phyloP scores from a whole-genome alignment of 2,113 vertebrate genomes.

The Actinemys pallida region DNA sequence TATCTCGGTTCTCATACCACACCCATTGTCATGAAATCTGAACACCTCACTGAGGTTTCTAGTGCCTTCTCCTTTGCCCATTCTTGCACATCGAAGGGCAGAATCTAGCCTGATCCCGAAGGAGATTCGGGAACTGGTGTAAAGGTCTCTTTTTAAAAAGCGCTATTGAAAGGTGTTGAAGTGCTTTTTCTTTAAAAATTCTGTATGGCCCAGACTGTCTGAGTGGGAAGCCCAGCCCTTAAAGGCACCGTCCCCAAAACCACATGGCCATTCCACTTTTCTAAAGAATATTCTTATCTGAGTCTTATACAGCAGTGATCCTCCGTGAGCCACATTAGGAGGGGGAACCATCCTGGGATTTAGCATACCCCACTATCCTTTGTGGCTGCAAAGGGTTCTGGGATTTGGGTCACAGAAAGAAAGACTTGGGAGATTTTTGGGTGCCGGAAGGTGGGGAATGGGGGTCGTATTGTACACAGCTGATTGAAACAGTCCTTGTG shows the following conservation, averaged over 20 bases:
- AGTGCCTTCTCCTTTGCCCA: not conserved
- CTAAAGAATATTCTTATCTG: not conserved
- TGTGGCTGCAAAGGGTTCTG: not conserved
- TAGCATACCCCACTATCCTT: fast-evolving
- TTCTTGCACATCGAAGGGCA: not conserved
- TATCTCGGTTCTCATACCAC: slow-evolving; percentile 35
- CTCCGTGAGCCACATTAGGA: fast-evolving
- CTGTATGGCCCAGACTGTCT: not conserved
- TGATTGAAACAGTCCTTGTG: not conserved
- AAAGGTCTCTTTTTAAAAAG: not conserved
- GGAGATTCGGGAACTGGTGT: not conserved
- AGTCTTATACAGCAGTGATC: not conserved
- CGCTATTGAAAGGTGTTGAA: not conserved
- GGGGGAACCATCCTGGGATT: no score
- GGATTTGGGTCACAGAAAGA: not conserved
- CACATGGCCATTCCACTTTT: not conserved
- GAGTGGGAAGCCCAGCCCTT: not conserved
- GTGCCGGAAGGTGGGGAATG: not conserved
- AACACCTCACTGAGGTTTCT: not conserved
- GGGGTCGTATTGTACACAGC: fast-evolving
- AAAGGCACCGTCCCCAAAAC: not conserved
- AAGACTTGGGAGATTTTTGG: not conserved
- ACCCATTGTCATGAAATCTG: not conserved
- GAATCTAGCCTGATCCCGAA: not conserved
- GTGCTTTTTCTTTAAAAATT: fast-evolving